These are phyloP conservation scores for Platycnemis pennipes DNA, from an alignment of 2,888 invertebrate species.

Conservation along the genomic window DNA sequence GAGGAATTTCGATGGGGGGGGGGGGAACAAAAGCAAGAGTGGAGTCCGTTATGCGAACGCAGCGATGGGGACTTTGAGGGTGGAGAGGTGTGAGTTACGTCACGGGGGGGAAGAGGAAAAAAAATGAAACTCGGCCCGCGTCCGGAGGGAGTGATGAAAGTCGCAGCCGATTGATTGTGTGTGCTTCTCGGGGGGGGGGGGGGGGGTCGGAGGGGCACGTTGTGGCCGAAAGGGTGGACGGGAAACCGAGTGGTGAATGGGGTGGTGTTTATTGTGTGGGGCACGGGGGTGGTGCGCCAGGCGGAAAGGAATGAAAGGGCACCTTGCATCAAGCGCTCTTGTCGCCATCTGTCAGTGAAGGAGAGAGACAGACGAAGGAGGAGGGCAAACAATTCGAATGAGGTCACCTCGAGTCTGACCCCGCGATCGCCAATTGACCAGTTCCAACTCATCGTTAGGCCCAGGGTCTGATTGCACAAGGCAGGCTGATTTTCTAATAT, in stretches of 20 bases:
- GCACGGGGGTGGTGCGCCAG: background rate
- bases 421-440: background rate
- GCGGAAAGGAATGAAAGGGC: background rate
- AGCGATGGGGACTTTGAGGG: background rate
- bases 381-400: background rate
- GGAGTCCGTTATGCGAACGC: background rate
- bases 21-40: background rate
- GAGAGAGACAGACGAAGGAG: background rate
- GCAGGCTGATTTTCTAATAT: too few species aligned
- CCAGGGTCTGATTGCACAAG: too few species aligned
- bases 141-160: background rate
- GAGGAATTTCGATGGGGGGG: background rate
- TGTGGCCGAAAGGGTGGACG: too few species aligned
- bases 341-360: background rate
- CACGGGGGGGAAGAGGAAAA: background rate
- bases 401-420: background rate
- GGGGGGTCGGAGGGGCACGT: too few species aligned
- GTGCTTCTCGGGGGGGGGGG: background rate
- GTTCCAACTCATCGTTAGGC: too few species aligned
- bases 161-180: background rate
- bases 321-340: background rate
- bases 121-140: background rate
- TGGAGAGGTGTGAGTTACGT: background rate
- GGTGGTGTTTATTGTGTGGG: background rate
- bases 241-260: background rate